Conservation (phyloP, 2,888 invertebrate species). For the Liodrosophila aerea region DNA sequence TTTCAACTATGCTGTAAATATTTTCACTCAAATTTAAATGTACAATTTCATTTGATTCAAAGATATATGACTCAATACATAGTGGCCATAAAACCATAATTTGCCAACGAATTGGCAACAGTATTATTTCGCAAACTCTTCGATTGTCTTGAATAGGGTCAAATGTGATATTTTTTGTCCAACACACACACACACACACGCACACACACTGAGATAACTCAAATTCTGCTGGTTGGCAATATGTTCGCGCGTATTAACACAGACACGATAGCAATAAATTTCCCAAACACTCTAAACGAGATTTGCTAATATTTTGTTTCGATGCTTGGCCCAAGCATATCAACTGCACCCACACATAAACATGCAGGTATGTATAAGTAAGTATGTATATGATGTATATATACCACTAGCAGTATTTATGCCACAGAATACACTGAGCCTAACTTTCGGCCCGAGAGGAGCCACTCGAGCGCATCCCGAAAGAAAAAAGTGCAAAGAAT, state of each 20-base stretch:
- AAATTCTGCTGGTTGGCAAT: slow-evolving; percentile 46
- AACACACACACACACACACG: slow-evolving; percentile 4
- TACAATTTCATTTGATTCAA: not conserved
- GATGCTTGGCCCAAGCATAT: slow-evolving; percentile 32
- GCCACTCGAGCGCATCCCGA: slow-evolving; percentile 50
- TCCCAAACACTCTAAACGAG: slow-evolving; percentile 57
- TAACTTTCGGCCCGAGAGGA: slow-evolving; percentile 17
- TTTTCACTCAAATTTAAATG: no score
- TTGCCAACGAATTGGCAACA: not conserved
- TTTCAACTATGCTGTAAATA: no score
- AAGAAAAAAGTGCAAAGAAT: slow-evolving; percentile 12
- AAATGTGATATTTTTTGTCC: no score
- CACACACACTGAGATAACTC: slow-evolving; percentile 24
- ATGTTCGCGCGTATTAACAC: slow-evolving; percentile 60
- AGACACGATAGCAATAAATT: slow-evolving; percentile 58
- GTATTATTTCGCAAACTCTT: slow-evolving; percentile 11
- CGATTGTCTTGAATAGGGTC: slow-evolving; percentile 9
- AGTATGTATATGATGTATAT: no score
- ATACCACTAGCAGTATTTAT: slow-evolving; percentile 30
- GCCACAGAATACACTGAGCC: slow-evolving; percentile 20
- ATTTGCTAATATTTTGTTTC: slow-evolving; percentile 64
- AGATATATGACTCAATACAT: slow-evolving; percentile 4
- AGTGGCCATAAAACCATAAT: not conserved
- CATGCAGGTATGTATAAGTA: no score
- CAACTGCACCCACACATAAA: slow-evolving; percentile 4